These are phyloP conservation scores for Tanytarsus gracilentus DNA, from an alignment of 2,888 invertebrate genomes.

Conservation along the genomic window DNA sequence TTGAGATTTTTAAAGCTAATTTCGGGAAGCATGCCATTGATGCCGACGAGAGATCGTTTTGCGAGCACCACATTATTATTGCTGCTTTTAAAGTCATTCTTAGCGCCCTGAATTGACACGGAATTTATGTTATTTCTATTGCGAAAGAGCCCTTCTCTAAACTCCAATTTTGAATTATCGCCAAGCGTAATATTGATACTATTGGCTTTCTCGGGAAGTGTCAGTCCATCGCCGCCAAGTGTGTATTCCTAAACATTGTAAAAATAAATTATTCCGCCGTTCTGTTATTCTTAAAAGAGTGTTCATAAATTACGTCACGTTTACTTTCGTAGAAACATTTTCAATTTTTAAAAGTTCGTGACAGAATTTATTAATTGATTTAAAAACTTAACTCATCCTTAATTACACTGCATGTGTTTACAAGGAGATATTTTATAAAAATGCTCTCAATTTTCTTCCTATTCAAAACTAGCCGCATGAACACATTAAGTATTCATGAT, in stretches of 20 bases:
- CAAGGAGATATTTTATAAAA: background rate
- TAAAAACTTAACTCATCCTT: no score
- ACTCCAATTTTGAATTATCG: constrained; percentile 5
- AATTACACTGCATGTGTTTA: no score
- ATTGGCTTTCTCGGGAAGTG: background rate
- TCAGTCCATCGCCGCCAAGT: constrained; percentile 11
- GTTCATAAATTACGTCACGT: no score
- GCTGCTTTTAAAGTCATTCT: constrained; percentile 1
- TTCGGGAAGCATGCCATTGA: constrained; percentile 14
- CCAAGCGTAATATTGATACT: constrained; percentile 19
- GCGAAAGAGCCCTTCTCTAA: background rate
- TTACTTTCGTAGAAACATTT: no score
- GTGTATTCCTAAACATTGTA: background rate
- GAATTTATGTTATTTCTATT: constrained; percentile 9
- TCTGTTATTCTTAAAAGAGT: no score
- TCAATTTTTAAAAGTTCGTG: no score
- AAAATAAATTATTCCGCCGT: background rate
- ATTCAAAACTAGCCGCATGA: constrained; percentile 1
- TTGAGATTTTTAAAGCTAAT: constrained; percentile 20
- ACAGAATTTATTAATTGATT: background rate
- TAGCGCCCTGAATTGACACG: constrained; percentile 6
- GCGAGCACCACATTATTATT: constrained; percentile 5
- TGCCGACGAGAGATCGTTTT: constrained; percentile 6
- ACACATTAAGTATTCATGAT: background rate
- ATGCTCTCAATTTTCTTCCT: background rate